Percentiles rank a stretch among this genome's conserved stretches.
These are phyloP conservation scores for Forpus xanthops DNA, from an alignment of 2,797 vertebrate genomes.

Conservation along the genomic window DNA sequence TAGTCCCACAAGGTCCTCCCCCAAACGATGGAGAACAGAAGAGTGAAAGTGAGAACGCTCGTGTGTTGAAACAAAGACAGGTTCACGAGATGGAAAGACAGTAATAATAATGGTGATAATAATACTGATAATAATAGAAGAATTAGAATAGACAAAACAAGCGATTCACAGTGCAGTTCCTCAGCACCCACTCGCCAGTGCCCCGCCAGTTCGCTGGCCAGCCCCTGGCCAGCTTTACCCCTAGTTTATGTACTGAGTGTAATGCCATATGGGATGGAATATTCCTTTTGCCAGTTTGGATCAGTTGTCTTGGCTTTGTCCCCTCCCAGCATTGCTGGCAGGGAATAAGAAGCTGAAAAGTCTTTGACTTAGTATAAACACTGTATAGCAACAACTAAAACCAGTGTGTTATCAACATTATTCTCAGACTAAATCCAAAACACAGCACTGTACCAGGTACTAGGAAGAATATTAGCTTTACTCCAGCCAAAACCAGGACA, in stretches of 20 bases:
- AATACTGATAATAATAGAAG: background rate
- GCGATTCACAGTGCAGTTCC: background rate
- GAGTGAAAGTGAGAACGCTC: background rate
- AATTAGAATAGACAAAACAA: background rate
- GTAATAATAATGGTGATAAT: background rate
- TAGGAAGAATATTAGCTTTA: background rate
- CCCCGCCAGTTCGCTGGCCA: background rate
- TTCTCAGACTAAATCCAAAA: background rate
- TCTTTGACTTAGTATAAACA: background rate
- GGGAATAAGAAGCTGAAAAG: background rate
- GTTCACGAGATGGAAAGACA: background rate
- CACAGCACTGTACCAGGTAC: background rate
- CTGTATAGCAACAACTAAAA: background rate
- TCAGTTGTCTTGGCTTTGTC: background rate
- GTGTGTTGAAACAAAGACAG: background rate
- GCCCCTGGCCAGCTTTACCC: background rate
- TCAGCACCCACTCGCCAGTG: background rate
- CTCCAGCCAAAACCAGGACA: background rate
- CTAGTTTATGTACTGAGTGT: background rate
- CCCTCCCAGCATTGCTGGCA: background rate
- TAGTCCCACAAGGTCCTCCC: background rate
- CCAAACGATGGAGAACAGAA: background rate
- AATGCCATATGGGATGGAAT: background rate
- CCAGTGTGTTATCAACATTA: background rate
- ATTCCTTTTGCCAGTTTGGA: background rate